Percentiles rank a stretch among this genome's conserved stretches.
phyloP scores from a whole-genome alignment of 1,140 invertebrate species.

The Bombus balteatus region DNA sequence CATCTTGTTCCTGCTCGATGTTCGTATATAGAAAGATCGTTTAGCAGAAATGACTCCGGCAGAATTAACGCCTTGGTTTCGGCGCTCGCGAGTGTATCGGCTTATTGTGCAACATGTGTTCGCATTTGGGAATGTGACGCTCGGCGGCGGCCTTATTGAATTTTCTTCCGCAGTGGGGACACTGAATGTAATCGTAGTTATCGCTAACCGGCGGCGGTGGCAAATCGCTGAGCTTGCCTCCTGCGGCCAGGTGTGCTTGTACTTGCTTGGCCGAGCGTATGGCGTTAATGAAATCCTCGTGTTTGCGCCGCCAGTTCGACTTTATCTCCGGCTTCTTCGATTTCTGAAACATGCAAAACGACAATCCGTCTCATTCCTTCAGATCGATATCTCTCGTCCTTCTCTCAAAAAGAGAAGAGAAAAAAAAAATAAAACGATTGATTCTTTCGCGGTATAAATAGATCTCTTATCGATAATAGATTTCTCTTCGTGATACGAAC shows the following conservation, averaged over 20 bases:
- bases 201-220: slow-evolving; percentile 94
- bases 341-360: slow-evolving; percentile 65
- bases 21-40: not conserved
- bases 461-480: not conserved
- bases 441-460: not conserved
- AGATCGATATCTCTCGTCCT: not conserved
- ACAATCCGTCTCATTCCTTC: not conserved
- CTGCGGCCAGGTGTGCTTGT: slow-evolving; percentile 92
- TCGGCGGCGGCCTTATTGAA: slow-evolving; percentile 95
- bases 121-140: slow-evolving; percentile 96
- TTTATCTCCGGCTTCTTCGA: slow-evolving; percentile 69
- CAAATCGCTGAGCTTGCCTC: slow-evolving; percentile 93
- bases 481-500: no score
- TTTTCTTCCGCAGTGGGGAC: slow-evolving; percentile 94
- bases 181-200: slow-evolving; percentile 95
- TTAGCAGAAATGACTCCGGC: no score
- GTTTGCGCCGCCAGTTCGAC: slow-evolving; percentile 94
- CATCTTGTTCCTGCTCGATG: slow-evolving; percentile 5
- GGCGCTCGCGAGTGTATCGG: slow-evolving; percentile 81
- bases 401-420: not conserved
- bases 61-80: slow-evolving; percentile 69
- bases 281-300: slow-evolving; percentile 95
- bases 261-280: slow-evolving; percentile 95
- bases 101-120: slow-evolving; percentile 92
- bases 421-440: not conserved